Evolutionary conservation across 2,113 vertebrate species (phyloP), one percentile per base, ranked within the genome.

Genomic region (Eolophus roseicapilla): DNA sequence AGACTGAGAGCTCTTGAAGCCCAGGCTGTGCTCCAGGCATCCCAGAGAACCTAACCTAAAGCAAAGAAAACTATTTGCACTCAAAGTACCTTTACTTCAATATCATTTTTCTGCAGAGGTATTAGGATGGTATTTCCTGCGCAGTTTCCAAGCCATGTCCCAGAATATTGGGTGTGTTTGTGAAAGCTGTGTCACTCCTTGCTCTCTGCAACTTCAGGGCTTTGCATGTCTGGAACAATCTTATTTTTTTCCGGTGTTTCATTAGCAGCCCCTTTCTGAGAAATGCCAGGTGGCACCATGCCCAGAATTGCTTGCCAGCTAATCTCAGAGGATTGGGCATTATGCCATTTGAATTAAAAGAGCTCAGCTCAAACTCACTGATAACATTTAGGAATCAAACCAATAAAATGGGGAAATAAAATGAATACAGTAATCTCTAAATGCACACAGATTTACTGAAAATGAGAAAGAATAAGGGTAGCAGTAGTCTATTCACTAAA

Each of bases 201-300:
- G 6, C 86, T 97, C 91, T 52, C 81, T 93, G 79, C 46, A 90
- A 93, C 78, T 96, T 95, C 76, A 90, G 76, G 80, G 35, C n/a
- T 93, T 92, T 92, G 85, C 88, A 95, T 89, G 91, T 90, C 95
- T 97, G 93, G 91, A 95, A 96, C 95, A 97, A 94, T 87, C 80
- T 90, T 86, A 79, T 94, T 96, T 95, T 96, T 95, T 96, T 95
- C 94, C 92, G 86, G 93, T 88, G 64, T 95, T 97, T 96, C 95
- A 96, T 95, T 96, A 97, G 65, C 87, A 96, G 93, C 29, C 73
- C 83, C 46, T 75, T 91, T 95, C 95, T 95, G 86, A 91, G 53
- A 96, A 96, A 88, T 88, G 91, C 93, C 88, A 94, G 49, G 85
- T 97, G 97, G 97, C 96, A 92, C 37, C 19, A 21, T 91, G 96